A percentile compares a stretch with the other conserved stretches of the same genome.
These are phyloP conservation scores for Anhinga rufa DNA, from an alignment of 2,113 vertebrate genomes.

Conservation along the genomic window DNA sequence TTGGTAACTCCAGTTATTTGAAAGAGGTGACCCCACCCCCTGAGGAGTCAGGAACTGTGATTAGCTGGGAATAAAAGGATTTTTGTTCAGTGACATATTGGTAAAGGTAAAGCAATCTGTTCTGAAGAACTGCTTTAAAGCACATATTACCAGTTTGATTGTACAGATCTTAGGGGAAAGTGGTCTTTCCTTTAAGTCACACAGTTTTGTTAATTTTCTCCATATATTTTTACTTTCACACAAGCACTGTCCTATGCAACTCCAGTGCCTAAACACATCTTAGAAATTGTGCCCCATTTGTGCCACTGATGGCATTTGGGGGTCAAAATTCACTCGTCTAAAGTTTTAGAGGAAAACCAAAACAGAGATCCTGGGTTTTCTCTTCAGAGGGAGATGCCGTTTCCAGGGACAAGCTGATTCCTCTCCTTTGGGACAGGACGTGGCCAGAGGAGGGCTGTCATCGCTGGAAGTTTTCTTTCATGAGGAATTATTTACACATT, in stretches of 20 bases:
- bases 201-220: not conserved
- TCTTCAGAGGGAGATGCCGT: rapidly evolving
- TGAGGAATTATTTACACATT: constrained; percentile 32
- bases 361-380: not conserved
- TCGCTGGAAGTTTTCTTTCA: not conserved
- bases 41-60: not conserved
- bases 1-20: not conserved
- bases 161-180: not conserved
- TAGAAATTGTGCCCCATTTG: not conserved
- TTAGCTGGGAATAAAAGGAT: not conserved
- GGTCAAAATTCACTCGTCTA: not conserved
- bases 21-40: not conserved
- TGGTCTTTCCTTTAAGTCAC: not conserved
- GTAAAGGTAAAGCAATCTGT: not conserved
- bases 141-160: not conserved
- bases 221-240: not conserved
- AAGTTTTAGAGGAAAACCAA: not conserved
- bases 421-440: not conserved
- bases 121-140: not conserved
- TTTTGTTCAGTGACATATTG: not conserved
- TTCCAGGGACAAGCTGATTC: not conserved
- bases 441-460: not conserved
- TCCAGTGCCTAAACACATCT: not conserved
- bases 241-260: not conserved
- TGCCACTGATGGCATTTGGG: not conserved